Conservation (phyloP, 2,797 vertebrate genomes). For the Xiphophorus birchmanni region DNA sequence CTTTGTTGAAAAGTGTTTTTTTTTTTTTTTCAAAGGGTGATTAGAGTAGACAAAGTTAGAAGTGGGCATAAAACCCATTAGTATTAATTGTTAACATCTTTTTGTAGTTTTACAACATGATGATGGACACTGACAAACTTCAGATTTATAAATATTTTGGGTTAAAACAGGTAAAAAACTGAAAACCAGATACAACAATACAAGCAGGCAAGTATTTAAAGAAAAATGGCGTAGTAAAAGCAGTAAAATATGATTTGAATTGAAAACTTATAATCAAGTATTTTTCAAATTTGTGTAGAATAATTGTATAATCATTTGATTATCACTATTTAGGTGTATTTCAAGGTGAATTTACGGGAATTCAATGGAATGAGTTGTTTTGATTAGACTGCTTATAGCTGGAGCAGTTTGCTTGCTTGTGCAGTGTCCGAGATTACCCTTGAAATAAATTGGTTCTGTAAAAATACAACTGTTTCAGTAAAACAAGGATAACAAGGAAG, state of each 20-base stretch:
- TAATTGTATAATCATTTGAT: background rate
- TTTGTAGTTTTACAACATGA: background rate
- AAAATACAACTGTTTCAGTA: background rate
- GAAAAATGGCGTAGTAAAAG: background rate
- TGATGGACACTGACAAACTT: background rate
- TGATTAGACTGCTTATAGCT: background rate
- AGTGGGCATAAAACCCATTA: background rate
- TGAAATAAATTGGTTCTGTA: background rate
- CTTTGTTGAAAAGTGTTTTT: background rate
- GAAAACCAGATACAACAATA: background rate
- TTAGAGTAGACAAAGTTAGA: background rate
- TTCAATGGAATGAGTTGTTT: background rate
- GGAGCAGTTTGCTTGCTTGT: background rate
- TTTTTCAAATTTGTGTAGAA: background rate
- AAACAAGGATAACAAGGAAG: background rate
- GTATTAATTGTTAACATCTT: background rate
- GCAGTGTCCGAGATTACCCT: background rate
- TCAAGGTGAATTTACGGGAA: background rate
- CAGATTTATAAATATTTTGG: background rate
- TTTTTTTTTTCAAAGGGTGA: background rate
- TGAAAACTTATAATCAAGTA: background rate
- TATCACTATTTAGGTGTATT: background rate
- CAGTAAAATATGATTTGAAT: background rate
- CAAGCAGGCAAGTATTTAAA: background rate
- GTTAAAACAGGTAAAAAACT: background rate